These are phyloP conservation scores for Drosophila rellima DNA, from an alignment of 2,888 invertebrate genomes.

Conservation along the genomic window DNA sequence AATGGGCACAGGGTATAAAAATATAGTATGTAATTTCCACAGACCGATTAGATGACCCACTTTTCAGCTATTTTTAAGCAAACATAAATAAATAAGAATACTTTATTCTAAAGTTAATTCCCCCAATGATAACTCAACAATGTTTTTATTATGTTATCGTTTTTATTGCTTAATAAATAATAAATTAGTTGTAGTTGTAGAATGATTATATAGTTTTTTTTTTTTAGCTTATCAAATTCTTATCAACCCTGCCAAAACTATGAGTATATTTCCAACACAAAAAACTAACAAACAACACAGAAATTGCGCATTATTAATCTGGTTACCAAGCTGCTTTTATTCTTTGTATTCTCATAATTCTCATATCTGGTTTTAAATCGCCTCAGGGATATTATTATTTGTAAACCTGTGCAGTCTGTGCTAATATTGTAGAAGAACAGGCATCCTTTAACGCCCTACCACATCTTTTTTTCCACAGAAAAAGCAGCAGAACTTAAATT, in stretches of 20 bases:
- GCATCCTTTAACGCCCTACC: conserved; percentile 2
- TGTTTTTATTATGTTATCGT: conserved; percentile 12
- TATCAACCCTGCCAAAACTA: conserved; percentile 31
- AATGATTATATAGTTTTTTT: conserved; percentile 12
- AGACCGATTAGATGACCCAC: conserved; percentile 60
- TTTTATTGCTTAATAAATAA: conserved; percentile 17
- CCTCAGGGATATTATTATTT: not conserved
- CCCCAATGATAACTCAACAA: not conserved
- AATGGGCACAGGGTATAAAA: no score
- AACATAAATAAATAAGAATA: conserved; percentile 20
- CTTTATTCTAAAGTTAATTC: conserved; percentile 20
- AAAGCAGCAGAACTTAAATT: not conserved
- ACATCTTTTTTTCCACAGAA: not conserved
- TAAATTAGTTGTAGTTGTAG: not conserved
- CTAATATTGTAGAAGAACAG: conserved; percentile 1
- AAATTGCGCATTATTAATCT: conserved; percentile 34
- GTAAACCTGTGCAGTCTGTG: not conserved
- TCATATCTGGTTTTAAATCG: conserved; percentile 1
- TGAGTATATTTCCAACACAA: conserved; percentile 12
- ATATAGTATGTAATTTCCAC: conserved; percentile 3
- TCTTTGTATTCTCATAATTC: not conserved
- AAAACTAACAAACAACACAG: conserved; percentile 2
- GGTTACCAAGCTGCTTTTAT: conserved; percentile 14
- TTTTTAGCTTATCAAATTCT: conserved; percentile 50
- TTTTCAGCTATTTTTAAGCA: conserved; percentile 43